Percentiles rank a stretch among this genome's conserved stretches.
Evolutionary conservation across 2,113 vertebrate species (phyloP).

Genomic region (Neodon shergylaensis): DNA sequence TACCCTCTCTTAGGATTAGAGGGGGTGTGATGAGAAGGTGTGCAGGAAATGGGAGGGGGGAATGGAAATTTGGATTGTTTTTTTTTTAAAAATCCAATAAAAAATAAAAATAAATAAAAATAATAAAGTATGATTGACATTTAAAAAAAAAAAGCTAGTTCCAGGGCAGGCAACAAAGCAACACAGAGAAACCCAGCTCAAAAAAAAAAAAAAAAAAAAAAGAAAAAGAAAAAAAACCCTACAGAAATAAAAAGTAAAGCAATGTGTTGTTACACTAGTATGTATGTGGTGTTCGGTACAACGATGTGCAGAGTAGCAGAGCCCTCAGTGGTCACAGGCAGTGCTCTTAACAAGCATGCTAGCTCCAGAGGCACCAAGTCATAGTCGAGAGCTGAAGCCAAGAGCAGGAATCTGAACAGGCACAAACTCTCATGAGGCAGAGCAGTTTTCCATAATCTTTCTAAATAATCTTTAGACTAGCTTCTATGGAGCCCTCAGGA

Average conservation of each 20-base stretch:
- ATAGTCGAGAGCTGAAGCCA: constrained; percentile 12
- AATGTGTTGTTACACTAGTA: background rate
- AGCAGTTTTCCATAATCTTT: constrained; percentile 64
- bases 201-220: too few species aligned
- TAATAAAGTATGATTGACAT: too few species aligned
- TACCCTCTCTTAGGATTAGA: too few species aligned
- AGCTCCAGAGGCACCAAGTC: background rate
- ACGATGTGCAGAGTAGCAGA: background rate
- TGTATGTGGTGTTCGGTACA: background rate
- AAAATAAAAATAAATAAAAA: too few species aligned
- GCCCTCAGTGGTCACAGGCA: background rate
- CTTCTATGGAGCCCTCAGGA: constrained; percentile 69
- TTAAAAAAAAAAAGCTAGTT: too few species aligned
- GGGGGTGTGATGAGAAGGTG: too few species aligned
- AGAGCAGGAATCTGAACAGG: constrained; percentile 46
- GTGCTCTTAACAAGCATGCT: background rate
- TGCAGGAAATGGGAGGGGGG: too few species aligned
- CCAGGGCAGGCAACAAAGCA: too few species aligned
- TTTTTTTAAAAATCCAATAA: too few species aligned
- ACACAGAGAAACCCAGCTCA: too few species aligned
- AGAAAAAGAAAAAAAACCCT: background rate
- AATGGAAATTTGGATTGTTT: too few species aligned
- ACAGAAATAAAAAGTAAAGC: background rate
- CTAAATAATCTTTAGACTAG: constrained; percentile 64
- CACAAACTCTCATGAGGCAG: background rate